A percentile compares a stretch with the other conserved stretches of the same genome.
phyloP scores from a whole-genome alignment of 2,797 vertebrate genomes.

The Spheniscus humboldti region DNA sequence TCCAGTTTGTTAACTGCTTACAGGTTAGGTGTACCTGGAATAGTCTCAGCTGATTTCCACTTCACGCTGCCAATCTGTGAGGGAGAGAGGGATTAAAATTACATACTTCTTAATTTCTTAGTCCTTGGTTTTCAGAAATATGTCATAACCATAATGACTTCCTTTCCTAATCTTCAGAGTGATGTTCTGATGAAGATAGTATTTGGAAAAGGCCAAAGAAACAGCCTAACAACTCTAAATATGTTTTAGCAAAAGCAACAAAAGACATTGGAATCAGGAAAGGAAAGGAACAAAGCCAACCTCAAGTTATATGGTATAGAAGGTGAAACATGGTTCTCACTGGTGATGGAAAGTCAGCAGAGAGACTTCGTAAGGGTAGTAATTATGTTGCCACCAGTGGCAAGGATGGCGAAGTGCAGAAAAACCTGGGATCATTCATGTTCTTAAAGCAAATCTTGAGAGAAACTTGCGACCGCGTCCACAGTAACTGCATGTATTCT shows the following conservation, averaged over 20 bases:
- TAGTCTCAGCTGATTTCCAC: neutral
- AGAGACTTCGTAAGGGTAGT: neutral
- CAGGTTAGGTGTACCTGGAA: neutral
- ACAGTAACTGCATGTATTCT: neutral
- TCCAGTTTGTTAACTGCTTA: neutral
- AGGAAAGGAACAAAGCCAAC: neutral
- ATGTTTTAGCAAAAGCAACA: rapidly evolving
- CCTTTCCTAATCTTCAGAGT: neutral
- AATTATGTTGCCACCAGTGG: neutral
- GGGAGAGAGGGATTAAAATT: neutral
- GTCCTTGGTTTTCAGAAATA: neutral
- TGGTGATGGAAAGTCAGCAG: neutral
- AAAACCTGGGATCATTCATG: neutral
- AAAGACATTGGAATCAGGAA: neutral
- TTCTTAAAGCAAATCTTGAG: neutral
- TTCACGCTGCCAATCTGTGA: neutral
- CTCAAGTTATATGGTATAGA: neutral
- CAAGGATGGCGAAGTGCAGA: neutral
- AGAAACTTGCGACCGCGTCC: neutral
- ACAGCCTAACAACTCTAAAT: neutral
- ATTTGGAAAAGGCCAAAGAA: neutral
- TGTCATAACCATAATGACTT: neutral
- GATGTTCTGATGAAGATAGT: neutral
- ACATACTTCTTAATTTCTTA: neutral
- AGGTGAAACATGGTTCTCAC: neutral